phyloP scores from a whole-genome alignment of 2,888 invertebrate species.

The Megaustenia siamemsis region DNA sequence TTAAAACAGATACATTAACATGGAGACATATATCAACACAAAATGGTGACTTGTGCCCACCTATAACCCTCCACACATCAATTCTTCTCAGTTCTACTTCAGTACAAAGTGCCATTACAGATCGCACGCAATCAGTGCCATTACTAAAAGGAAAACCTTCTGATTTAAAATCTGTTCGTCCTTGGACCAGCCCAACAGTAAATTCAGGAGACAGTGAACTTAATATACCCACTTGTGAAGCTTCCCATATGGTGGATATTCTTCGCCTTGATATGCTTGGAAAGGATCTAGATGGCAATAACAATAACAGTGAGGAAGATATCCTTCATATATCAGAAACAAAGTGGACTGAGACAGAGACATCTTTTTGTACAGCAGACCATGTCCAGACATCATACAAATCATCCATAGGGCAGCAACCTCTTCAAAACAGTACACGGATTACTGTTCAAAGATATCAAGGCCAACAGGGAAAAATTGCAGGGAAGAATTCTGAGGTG shows the following conservation, averaged over 20 bases:
- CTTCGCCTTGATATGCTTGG: slow-evolving; percentile 5
- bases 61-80: slow-evolving; percentile 38
- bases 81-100: slow-evolving; percentile 23
- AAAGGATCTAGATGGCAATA: slow-evolving; percentile 24
- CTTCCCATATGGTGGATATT: slow-evolving; percentile 12
- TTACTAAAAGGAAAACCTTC: slow-evolving; percentile 39
- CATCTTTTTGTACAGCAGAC: slow-evolving; percentile 16
- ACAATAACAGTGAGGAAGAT: slow-evolving; percentile 31
- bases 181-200: slow-evolving; percentile 47
- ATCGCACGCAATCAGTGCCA: slow-evolving; percentile 45
- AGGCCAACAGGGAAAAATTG: neutral
- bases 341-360: slow-evolving; percentile 12
- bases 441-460: neutral
- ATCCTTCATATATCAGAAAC: neutral
- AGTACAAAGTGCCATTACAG: neutral
- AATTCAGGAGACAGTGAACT: neutral
- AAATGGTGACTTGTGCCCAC: slow-evolving; percentile 25
- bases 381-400: neutral
- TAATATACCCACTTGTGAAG: neutral
- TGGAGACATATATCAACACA: slow-evolving; percentile 49
- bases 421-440: neutral
- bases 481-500: neutral
- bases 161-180: slow-evolving; percentile 37
- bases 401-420: neutral
- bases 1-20: slow-evolving; percentile 45